Base-by-base conservation (phyloP, 2,113 vertebrate genomes). In the Phoenicopterus ruber region DNA sequence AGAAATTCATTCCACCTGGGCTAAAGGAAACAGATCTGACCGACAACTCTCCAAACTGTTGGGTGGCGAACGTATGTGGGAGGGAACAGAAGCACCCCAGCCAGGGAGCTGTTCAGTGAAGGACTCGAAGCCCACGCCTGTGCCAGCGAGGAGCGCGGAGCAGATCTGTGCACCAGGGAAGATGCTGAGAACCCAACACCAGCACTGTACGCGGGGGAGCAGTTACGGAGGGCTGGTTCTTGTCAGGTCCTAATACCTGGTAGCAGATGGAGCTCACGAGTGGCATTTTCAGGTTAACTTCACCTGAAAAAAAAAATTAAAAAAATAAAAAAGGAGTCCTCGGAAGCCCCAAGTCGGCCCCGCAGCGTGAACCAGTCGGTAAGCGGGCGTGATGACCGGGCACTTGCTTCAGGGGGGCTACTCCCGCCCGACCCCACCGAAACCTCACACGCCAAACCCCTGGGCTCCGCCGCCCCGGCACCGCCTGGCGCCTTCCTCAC, bases 151-250 rank as follows among this genome's bases (percentile, higher is more conserved):
- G 17, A 74, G 49, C 19, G 2, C 3, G 42, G 49, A n/a, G 26
- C 66, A 44, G 36, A 11, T n/a, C 40, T 4, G 50, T 7, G 65
- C n/a, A 3, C 3, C 42, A 11, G 44, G 42, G 10, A 54, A 76
- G 57, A 6, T 10, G n/a, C 67, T 6, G 29, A 61, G 44, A 55
- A n/a, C 36, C 57, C 85, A 44, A 3, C 55, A 15, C 2, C 55
- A 44, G 44, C n/a, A 3, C 38, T 9, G 31, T 1, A 6, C 0
- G 0, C 1, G 32, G 11, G 5, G 20, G 3, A 66, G 38, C 61
- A 11, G 40, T 3, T 9, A 11, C 14, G 2, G 2, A 29, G 49
- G 28, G 21, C 18, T 16, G 34, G 8, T 4, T 55, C 67, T 40
- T 7, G 19, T 46, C 52, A 25, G 42, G 21, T 32, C 6, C 31